These are phyloP conservation scores for Ictalurus punctatus DNA, from an alignment of 2,113 vertebrate species.

Conservation along the genomic window DNA sequence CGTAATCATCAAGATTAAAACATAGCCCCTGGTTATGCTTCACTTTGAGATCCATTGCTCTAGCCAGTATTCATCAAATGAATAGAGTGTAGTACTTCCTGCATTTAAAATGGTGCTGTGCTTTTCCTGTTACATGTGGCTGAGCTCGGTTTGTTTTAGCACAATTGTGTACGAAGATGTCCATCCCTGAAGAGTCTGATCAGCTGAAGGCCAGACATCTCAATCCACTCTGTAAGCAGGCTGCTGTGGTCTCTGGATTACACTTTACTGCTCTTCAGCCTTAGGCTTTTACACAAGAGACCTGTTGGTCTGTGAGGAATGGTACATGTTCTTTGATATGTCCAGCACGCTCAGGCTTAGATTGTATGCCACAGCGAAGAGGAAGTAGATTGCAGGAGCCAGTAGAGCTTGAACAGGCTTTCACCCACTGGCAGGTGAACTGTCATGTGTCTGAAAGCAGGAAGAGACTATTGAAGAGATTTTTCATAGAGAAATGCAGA, in stretches of 20 bases:
- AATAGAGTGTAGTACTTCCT: neutral
- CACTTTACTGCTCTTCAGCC: neutral
- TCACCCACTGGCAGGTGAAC: slow-evolving; percentile 63
- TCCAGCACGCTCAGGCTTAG: slow-evolving; percentile 63
- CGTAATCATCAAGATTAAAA: too few species aligned
- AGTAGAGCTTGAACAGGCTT: slow-evolving; percentile 66
- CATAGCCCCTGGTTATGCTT: neutral
- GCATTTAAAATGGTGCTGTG: neutral
- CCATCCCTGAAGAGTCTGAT: slow-evolving; percentile 12
- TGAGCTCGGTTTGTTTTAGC: neutral
- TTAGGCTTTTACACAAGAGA: slow-evolving; percentile 44
- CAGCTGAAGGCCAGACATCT: slow-evolving; percentile 3
- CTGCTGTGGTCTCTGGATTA: neutral
- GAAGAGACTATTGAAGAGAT: neutral
- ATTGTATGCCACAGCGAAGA: slow-evolving; percentile 72
- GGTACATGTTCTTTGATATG: slow-evolving; percentile 54
- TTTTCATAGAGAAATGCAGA: neutral
- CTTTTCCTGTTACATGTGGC: neutral
- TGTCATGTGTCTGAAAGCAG: slow-evolving; percentile 56
- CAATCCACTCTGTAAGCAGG: slow-evolving; percentile 25
- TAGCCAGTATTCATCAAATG: neutral
- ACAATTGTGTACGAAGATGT: neutral
- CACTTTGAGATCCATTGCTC: neutral
- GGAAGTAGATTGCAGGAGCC: slow-evolving; percentile 72
- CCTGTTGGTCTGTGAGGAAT: slow-evolving; percentile 35